Conservation (phyloP, 2,888 invertebrate species). For the Clitarchus hookeri region DNA sequence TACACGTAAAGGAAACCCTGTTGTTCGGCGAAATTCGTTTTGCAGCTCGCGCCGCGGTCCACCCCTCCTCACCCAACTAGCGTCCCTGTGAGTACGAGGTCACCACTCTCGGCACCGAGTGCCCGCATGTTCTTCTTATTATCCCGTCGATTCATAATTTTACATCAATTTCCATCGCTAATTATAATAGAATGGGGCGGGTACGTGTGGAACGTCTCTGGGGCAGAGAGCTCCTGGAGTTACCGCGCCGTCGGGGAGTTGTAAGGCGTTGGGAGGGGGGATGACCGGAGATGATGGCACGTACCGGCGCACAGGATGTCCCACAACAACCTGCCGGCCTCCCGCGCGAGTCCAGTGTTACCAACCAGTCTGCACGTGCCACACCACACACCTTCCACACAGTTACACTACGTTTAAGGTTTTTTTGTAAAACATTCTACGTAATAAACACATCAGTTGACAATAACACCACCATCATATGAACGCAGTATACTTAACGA, state of each 20-base stretch:
- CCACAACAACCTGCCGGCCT: neutral
- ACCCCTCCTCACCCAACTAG: neutral
- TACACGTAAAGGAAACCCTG: too few species aligned
- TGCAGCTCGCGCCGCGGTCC: neutral
- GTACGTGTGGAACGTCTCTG: slow-evolving; percentile 18
- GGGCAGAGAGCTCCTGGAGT: neutral
- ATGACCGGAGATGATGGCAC: neutral
- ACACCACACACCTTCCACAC: too few species aligned
- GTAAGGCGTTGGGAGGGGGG: neutral
- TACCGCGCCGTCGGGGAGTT: neutral
- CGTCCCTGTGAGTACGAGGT: too few species aligned
- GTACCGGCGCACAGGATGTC: neutral
- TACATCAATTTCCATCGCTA: slow-evolving; percentile 25
- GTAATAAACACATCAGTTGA: too few species aligned
- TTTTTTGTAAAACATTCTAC: too few species aligned
- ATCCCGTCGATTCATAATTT: slow-evolving; percentile 18
- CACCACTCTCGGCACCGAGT: neutral
- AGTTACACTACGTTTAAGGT: too few species aligned
- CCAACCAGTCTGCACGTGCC: too few species aligned
- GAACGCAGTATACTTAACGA: too few species aligned
- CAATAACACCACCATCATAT: too few species aligned
- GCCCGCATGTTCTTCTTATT: neutral
- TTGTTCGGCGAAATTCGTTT: neutral
- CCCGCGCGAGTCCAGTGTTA: too few species aligned
- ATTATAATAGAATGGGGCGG: slow-evolving; percentile 21